phyloP scores from a whole-genome alignment of 2,797 vertebrate species.

The Coregonus suidteri region DNA sequence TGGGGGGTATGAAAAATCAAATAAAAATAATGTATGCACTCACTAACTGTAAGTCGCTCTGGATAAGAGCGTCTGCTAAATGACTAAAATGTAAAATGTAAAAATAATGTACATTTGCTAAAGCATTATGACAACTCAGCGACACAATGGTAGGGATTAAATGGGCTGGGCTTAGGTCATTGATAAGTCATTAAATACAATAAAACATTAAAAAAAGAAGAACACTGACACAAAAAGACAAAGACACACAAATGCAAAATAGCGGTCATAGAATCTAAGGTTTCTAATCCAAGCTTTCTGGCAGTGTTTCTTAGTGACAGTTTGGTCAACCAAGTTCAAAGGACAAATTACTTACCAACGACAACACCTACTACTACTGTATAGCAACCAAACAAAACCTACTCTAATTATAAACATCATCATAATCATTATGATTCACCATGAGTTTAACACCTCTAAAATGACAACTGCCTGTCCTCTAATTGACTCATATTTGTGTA shows the following conservation, averaged over 20 bases:
- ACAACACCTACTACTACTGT: slow-evolving; percentile 43
- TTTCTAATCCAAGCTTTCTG: slow-evolving; percentile 17
- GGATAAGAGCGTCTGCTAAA: too few species aligned
- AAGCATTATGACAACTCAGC: too few species aligned
- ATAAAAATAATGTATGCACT: too few species aligned
- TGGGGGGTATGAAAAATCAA: too few species aligned
- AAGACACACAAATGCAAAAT: slow-evolving; percentile 29
- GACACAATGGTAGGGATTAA: too few species aligned
- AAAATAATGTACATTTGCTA: too few species aligned
- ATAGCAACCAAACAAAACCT: slow-evolving; percentile 33
- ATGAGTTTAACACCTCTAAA: slow-evolving; percentile 38
- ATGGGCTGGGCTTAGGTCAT: too few species aligned
- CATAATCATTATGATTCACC: slow-evolving; percentile 19
- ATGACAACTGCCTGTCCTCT: slow-evolving; percentile 62
- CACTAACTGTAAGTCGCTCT: too few species aligned
- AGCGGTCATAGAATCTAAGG: slow-evolving; percentile 17
- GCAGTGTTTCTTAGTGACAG: slow-evolving; percentile 31
- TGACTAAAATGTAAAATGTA: too few species aligned
- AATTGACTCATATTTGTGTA: slow-evolving; percentile 54
- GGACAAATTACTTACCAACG: slow-evolving; percentile 44
- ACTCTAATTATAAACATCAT: slow-evolving; percentile 43
- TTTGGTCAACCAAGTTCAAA: slow-evolving; percentile 24
- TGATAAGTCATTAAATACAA: slow-evolving; percentile 18
- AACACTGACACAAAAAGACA: slow-evolving; percentile 31
- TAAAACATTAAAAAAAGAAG: slow-evolving; percentile 36